Base-by-base conservation (phyloP, 2,888 invertebrate genomes). In the Teleiodes luculella region DNA sequence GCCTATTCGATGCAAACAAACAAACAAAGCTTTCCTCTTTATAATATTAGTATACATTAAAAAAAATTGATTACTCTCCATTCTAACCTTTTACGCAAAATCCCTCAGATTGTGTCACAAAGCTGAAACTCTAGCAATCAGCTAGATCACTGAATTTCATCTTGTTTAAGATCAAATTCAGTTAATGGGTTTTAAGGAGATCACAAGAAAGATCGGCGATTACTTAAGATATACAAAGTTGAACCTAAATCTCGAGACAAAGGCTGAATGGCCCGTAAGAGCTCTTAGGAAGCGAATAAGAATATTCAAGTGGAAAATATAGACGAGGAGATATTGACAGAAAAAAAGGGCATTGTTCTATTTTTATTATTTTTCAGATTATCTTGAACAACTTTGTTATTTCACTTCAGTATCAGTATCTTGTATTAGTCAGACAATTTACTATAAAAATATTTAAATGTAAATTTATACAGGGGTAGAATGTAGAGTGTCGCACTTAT, bases 191-290 rank as follows among this genome's bases (percentile, higher is more conserved):
- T 57, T 58, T 64, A 64, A 56, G 57, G 59, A 53, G 61, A 57
- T 63, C 59, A 60, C 62, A 63, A 58, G 56, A 61, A 58, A 57
- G 67, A 68, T 64, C 67, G 64, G 57, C 65, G 67, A 75, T 74
- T 71, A 71, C 74, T 72, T 65, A 67, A 67, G 67, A 65, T 72
- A 77, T 68, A 74, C 70, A 67, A 64, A 67, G 63, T 68, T 68
- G 61, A 70, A 70, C 64, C 70, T 74, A 73, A 76, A 76, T 72
- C 72, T 68, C 67, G 58, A 70, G 72, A 82, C 80, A 82, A 83
- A 76, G 68, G 76, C 69, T 13, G 68, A 73, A 73, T 68, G 67
- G 66, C 63, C 70, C 70, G 66, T 71, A 65, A 71, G 70, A 76
- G 71, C 65, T 57, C 57, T 63, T 57, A 65, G 66, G 60, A 69